These are phyloP conservation scores for Myotis daubentonii DNA, from an alignment of 2,797 vertebrate genomes.

Conservation along the genomic window DNA sequence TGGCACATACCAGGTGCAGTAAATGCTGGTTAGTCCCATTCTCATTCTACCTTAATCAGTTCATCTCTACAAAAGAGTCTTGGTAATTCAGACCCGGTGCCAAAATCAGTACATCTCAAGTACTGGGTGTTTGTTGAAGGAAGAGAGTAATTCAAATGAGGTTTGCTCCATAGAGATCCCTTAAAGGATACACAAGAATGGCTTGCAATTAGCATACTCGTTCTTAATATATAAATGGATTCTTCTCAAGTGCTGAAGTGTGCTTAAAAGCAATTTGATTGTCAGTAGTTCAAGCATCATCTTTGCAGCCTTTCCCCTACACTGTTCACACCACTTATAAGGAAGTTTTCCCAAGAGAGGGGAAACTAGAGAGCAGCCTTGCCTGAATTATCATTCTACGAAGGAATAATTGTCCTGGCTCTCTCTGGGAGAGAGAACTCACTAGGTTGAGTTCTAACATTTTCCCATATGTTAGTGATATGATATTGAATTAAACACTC, in stretches of 20 bases:
- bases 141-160: slow-evolving; percentile 63
- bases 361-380: neutral
- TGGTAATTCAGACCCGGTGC: slow-evolving; percentile 2
- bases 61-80: slow-evolving; percentile 4
- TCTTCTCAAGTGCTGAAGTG: slow-evolving; percentile 62
- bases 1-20: neutral
- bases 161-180: slow-evolving; percentile 52
- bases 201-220: slow-evolving; percentile 61
- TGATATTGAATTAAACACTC: neutral
- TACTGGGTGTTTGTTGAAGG: slow-evolving; percentile 58
- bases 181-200: slow-evolving; percentile 63
- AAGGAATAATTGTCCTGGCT: neutral
- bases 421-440: neutral
- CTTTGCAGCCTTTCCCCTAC: neutral
- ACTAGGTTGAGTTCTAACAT: neutral
- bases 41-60: neutral
- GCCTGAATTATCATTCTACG: neutral
- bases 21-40: neutral
- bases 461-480: neutral
- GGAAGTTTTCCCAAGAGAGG: neutral
- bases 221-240: slow-evolving; percentile 72
- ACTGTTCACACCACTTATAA: neutral
- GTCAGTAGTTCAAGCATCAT: slow-evolving; percentile 51
- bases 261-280: slow-evolving; percentile 71
- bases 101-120: slow-evolving; percentile 37